Evolutionary conservation across 2,797 vertebrate genomes (phyloP).

Genomic region (Micropoecilia bifurca): DNA sequence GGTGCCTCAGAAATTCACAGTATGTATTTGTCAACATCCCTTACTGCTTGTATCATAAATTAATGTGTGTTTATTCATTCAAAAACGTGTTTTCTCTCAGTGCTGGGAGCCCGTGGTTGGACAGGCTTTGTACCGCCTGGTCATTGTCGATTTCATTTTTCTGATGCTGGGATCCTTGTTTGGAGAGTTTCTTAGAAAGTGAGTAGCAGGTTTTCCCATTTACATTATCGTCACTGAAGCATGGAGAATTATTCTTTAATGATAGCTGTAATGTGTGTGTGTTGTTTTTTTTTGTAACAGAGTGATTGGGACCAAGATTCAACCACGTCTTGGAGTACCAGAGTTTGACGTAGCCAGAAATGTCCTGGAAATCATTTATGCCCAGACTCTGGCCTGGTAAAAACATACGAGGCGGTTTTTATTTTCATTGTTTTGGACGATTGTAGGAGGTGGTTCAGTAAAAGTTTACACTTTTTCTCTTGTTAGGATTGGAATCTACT

Average conservation of each 20-base stretch:
- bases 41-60: neutral
- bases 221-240: neutral
- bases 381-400: constrained; percentile 95
- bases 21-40: constrained; percentile 45
- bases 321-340: constrained; percentile 80
- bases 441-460: neutral
- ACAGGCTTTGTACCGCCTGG: constrained; percentile 92
- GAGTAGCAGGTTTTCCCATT: constrained; percentile 39
- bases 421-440: neutral
- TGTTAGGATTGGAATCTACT: constrained; percentile 93
- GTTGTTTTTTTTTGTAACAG: constrained; percentile 67
- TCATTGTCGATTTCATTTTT: constrained; percentile 93
- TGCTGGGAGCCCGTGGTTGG: constrained; percentile 96
- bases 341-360: constrained; percentile 96
- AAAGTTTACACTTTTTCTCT: constrained; percentile 21
- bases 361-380: constrained; percentile 93
- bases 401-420: constrained; percentile 6
- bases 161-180: constrained; percentile 90
- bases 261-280: neutral
- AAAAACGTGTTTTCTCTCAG: constrained; percentile 67
- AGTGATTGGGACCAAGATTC: constrained; percentile 84
- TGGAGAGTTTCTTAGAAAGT: constrained; percentile 95
- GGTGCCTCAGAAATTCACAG: constrained; percentile 67
- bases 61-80: neutral
- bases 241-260: neutral